Conservation (phyloP, 2,113 vertebrate genomes). For the Helogale parvula region DNA sequence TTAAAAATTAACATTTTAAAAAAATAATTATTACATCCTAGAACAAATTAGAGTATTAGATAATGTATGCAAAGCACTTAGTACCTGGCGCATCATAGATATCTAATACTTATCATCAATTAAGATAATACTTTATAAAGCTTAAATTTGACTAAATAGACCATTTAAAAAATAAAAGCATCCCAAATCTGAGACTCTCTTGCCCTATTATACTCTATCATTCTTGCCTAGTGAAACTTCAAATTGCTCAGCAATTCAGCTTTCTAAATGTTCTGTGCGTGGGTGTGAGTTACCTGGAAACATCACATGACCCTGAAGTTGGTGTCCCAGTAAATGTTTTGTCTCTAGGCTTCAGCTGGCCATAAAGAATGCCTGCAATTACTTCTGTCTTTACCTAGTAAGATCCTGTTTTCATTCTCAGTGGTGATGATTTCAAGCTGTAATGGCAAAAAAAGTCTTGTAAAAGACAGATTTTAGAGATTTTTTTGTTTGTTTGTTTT, state of each 20-base stretch:
- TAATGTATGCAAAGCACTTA: neutral
- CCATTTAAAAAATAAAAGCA: neutral
- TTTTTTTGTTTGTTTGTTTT: neutral
- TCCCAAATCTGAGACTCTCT: neutral
- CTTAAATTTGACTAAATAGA: neutral
- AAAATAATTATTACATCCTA: neutral
- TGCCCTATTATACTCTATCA: neutral
- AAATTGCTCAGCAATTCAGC: neutral
- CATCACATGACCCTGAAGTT: neutral
- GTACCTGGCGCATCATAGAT: neutral
- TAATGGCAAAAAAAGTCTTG: neutral
- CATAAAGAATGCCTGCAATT: neutral
- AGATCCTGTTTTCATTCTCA: neutral
- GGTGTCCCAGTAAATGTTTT: neutral
- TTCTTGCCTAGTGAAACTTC: neutral
- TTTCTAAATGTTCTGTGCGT: neutral
- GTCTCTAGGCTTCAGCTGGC: neutral
- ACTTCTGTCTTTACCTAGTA: neutral
- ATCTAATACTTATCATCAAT: neutral
- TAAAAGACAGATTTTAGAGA: neutral
- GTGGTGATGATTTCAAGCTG: neutral
- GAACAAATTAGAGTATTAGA: neutral
- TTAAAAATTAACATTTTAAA: too few relatives aligned
- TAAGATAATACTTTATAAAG: neutral
- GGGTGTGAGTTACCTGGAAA: neutral